These are phyloP conservation scores for Timandra comae DNA, from an alignment of 2,888 invertebrate species.

Conservation along the genomic window DNA sequence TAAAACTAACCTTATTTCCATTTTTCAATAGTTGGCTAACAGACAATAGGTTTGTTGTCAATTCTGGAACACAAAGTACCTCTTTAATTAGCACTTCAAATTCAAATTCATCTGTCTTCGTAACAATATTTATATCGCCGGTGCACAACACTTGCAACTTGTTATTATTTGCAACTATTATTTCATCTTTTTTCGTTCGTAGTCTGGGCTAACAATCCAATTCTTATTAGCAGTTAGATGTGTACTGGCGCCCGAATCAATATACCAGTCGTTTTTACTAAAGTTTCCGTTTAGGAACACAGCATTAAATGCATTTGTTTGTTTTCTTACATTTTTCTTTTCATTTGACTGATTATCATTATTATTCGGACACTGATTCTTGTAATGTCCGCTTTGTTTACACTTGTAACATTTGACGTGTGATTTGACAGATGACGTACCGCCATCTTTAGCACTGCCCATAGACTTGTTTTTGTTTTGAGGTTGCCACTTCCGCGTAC, in stretches of 20 bases:
- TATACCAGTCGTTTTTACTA: conserved; percentile 22
- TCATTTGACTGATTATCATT: too few species aligned
- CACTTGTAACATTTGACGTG: conserved; percentile 1
- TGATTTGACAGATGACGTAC: too few species aligned
- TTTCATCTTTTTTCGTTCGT: conserved; percentile 1
- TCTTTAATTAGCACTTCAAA: conserved; percentile 11
- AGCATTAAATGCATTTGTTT: conserved; percentile 23
- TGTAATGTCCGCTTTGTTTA: conserved; percentile 7
- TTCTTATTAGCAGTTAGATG: conserved; percentile 6
- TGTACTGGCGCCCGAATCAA: conserved; percentile 25
- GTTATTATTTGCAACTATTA: conserved; percentile 16
- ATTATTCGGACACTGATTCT: conserved; percentile 3
- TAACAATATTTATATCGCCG: conserved; percentile 15
- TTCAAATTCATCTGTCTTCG: conserved; percentile 3
- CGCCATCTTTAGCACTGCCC: background rate
- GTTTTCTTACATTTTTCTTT: conserved; percentile 1
- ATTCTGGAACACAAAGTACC: conserved; percentile 22
- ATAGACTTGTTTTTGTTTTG: too few species aligned
- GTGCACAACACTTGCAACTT: conserved; percentile 14
- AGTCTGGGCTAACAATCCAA: conserved; percentile 5
- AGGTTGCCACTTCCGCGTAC: conserved; percentile 1
- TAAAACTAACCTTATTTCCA: conserved; percentile 13
- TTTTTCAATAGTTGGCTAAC: conserved; percentile 20
- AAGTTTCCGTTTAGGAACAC: conserved; percentile 22
- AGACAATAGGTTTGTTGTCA: conserved; percentile 15